phyloP scores from a whole-genome alignment of 2,888 invertebrate species.

The Tholera decimalis region DNA sequence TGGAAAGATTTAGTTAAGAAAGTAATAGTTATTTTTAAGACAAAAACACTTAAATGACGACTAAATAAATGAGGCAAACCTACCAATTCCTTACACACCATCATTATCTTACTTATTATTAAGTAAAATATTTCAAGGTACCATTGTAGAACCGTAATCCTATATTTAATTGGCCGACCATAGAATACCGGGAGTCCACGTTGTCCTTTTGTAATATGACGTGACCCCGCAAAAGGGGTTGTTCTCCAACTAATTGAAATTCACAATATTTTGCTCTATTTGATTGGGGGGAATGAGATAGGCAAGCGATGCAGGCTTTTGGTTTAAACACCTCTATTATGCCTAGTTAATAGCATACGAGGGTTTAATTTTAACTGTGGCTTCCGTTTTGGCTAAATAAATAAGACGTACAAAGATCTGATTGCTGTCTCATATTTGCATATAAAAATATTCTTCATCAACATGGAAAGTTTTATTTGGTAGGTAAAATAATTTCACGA shows the following conservation, averaged over 20 bases:
- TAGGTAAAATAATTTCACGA: too few relatives aligned
- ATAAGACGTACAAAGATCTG: neutral
- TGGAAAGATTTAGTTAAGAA: neutral
- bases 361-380: slow-evolving; percentile 3
- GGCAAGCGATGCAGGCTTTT: slow-evolving; percentile 35
- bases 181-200: slow-evolving; percentile 72
- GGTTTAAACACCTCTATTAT: slow-evolving; percentile 34
- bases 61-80: too few relatives aligned
- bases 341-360: slow-evolving; percentile 7
- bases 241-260: slow-evolving; percentile 84
- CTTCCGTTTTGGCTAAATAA: neutral
- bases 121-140: neutral
- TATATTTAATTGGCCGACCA: slow-evolving; percentile 81
- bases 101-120: neutral
- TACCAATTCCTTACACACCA: too few relatives aligned
- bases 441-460: too few relatives aligned
- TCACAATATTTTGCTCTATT: slow-evolving; percentile 83
- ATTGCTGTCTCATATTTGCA: too few relatives aligned
- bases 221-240: slow-evolving; percentile 79
- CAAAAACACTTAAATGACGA: neutral
- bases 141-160: slow-evolving; percentile 71
- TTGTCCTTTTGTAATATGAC: slow-evolving; percentile 86
- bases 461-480: too few relatives aligned
- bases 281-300: slow-evolving; percentile 60
- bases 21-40: too few relatives aligned